Evolutionary conservation across 2,888 invertebrate species (phyloP).

Genomic region (Sinopyrophorus schimmeli): DNA sequence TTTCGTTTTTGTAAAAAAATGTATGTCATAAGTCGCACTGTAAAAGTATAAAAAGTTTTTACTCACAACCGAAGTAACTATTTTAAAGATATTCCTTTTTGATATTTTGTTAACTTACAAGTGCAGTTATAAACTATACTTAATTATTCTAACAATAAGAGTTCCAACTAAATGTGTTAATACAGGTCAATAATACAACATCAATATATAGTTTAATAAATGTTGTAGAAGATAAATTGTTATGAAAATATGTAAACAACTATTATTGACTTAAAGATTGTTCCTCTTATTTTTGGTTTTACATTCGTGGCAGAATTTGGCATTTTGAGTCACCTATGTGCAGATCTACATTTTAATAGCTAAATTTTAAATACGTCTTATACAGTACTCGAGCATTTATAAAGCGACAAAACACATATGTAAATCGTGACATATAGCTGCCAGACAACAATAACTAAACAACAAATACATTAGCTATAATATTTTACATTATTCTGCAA

Average conservation of each 20-base stretch:
- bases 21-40: too few species aligned
- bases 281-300: conserved; percentile 23
- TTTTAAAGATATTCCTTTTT: too few species aligned
- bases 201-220: conserved; percentile 27
- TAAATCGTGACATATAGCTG: conserved; percentile 18
- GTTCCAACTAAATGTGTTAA: conserved; percentile 20
- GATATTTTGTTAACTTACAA: too few species aligned
- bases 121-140: conserved; percentile 23
- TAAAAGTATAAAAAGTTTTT: conserved; percentile 20
- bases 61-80: conserved; percentile 17
- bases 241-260: conserved; percentile 30
- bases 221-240: conserved; percentile 22
- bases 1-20: too few species aligned
- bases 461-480: conserved; percentile 15
- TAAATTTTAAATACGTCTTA: conserved; percentile 1
- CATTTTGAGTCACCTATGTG: conserved; percentile 17
- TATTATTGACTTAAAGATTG: conserved; percentile 30
- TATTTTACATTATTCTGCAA: conserved; percentile 5
- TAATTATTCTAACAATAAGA: conserved; percentile 24
- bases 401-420: conserved; percentile 15
- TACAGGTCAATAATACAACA: conserved; percentile 26
- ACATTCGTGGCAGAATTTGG: conserved; percentile 25
- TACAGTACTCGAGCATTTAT: conserved; percentile 17
- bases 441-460: conserved; percentile 22
- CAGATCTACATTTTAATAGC: conserved; percentile 10